Conservation (phyloP, 1,140 invertebrate genomes). For the Drosophila suzukii region DNA sequence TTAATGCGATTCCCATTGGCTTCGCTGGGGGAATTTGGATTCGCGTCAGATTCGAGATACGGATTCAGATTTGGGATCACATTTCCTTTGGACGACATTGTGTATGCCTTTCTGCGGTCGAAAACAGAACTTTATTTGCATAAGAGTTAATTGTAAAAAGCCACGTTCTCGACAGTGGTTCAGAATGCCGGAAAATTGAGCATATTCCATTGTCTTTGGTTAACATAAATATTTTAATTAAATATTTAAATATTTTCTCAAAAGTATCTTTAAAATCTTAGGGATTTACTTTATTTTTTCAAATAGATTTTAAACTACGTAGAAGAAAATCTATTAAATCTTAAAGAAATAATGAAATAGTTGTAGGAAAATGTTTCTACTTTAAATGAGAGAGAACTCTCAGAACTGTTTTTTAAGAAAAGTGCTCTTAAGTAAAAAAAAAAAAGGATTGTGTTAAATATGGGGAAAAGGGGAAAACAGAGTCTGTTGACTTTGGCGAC, state of each 20-base stretch:
- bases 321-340: too few relatives aligned
- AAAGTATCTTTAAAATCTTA: too few relatives aligned
- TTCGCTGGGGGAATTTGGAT: slow-evolving; percentile 21
- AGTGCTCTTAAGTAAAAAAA: background rate
- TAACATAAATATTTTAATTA: too few relatives aligned
- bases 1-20: slow-evolving; percentile 76
- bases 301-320: too few relatives aligned
- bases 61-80: background rate
- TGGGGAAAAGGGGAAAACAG: slow-evolving; percentile 2
- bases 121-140: slow-evolving; percentile 48
- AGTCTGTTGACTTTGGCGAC: slow-evolving; percentile 58
- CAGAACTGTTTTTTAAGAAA: background rate
- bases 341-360: too few relatives aligned
- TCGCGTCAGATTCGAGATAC: slow-evolving; percentile 18
- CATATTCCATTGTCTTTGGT: too few relatives aligned
- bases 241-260: too few relatives aligned
- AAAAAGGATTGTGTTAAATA: background rate
- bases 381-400: background rate
- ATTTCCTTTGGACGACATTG: background rate
- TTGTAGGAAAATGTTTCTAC: too few relatives aligned
- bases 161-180: background rate
- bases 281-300: too few relatives aligned
- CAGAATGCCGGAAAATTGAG: background rate
- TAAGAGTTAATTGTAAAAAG: slow-evolving; percentile 63
- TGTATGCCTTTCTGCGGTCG: background rate